phyloP scores from a whole-genome alignment of 1,140 invertebrate species.

The Drosophila subpulchrella region DNA sequence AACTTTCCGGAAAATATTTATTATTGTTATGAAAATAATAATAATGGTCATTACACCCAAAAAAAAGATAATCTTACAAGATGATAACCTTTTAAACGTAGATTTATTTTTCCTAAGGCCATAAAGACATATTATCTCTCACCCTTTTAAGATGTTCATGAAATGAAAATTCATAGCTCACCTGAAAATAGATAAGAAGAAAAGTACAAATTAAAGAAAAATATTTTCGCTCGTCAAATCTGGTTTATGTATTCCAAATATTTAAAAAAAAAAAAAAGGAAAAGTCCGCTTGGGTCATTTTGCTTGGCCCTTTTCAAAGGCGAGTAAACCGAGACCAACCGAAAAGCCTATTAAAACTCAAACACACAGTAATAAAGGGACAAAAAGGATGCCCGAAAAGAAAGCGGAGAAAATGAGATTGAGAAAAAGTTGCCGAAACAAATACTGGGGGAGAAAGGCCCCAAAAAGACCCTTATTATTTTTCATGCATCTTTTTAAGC shows the following conservation, averaged over 20 bases:
- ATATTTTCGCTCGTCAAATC: slow-evolving; percentile 36
- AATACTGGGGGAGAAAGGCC: slow-evolving; percentile 8
- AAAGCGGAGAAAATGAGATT: slow-evolving; percentile 16
- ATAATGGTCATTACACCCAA: neutral
- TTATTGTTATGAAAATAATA: neutral
- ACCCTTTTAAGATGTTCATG: neutral
- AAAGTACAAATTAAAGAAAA: slow-evolving; percentile 39
- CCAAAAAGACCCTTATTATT: slow-evolving; percentile 45
- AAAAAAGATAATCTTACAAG: no score
- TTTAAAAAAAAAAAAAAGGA: slow-evolving; percentile 28
- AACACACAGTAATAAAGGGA: slow-evolving; percentile 21
- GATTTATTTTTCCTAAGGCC: no score
- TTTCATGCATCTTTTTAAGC: slow-evolving; percentile 24
- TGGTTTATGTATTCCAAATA: slow-evolving; percentile 51
- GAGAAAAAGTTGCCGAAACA: slow-evolving; percentile 32
- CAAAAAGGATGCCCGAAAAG: slow-evolving; percentile 25
- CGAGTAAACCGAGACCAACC: slow-evolving; percentile 51
- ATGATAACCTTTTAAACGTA: no score
- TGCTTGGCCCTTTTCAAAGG: slow-evolving; percentile 15
- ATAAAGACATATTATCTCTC: neutral
- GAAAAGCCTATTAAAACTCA: slow-evolving; percentile 70
- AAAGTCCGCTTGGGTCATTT: slow-evolving; percentile 7
- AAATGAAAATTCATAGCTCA: slow-evolving; percentile 26
- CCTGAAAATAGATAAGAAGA: slow-evolving; percentile 53
- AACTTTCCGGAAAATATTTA: neutral